A percentile compares a stretch with the other conserved stretches of the same genome.
These are phyloP conservation scores for Dicerorhinus sumatrensis DNA, from an alignment of 2,113 vertebrate species.

Conservation along the genomic window DNA sequence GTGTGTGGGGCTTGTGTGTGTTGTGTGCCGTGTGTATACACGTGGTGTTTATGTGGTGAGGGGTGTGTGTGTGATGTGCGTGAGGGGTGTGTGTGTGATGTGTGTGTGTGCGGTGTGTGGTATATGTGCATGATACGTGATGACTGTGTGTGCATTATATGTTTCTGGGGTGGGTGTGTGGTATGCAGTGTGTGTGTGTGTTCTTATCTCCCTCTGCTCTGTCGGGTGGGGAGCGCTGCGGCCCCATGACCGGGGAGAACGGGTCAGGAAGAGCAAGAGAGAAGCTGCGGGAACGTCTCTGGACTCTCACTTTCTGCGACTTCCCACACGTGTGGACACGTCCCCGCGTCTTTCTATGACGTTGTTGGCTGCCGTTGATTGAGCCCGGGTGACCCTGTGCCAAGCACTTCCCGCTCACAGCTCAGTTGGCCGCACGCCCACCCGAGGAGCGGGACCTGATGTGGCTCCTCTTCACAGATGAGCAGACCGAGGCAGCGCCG, in stretches of 20 bases:
- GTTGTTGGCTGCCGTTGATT: accelerated
- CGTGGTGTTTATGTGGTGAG: neutral
- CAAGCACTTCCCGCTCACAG: neutral
- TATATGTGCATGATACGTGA: too few species aligned
- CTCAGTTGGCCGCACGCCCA: accelerated
- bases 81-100: too few species aligned
- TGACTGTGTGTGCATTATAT: neutral
- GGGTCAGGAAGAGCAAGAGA: too few species aligned
- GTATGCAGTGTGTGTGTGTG: neutral
- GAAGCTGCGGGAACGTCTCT: accelerated
- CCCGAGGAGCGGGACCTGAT: accelerated
- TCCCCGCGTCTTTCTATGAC: accelerated
- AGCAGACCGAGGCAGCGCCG: neutral
- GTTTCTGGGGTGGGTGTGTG: neutral
- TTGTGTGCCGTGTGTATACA: neutral
- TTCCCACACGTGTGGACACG: accelerated
- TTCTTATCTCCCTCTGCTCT: neutral
- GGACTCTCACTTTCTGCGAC: too few species aligned
- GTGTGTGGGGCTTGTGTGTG: neutral
- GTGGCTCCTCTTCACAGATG: accelerated
- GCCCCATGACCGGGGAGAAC: neutral
- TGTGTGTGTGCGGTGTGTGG: neutral
- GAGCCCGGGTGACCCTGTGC: accelerated
- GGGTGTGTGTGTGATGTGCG: neutral
- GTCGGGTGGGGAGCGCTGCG: accelerated